Evolutionary conservation across 2,113 vertebrate species (phyloP).

Genomic region (Gracilinanus agilis): DNA sequence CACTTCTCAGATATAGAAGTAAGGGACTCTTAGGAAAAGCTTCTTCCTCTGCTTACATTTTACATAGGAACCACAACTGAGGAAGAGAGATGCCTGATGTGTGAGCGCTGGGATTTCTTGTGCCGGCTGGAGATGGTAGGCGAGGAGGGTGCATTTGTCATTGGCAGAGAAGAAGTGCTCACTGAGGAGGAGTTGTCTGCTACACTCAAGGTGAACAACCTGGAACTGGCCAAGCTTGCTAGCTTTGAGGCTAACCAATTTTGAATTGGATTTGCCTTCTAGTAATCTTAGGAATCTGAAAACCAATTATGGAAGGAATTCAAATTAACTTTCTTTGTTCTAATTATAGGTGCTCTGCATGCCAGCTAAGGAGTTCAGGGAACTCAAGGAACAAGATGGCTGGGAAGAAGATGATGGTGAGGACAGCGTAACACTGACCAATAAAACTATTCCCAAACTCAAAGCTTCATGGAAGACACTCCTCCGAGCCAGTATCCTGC

Average conservation of each 20-base stretch:
- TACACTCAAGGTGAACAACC: slow-evolving; percentile 89
- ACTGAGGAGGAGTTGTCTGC: slow-evolving; percentile 91
- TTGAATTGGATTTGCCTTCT: neutral
- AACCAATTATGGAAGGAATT: neutral
- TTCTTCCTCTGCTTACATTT: fast-evolving
- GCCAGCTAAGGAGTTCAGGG: slow-evolving; percentile 90
- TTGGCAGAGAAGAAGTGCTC: slow-evolving; percentile 89
- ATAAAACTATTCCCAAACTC: slow-evolving; percentile 86
- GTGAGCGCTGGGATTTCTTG: slow-evolving; percentile 90
- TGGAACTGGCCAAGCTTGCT: neutral
- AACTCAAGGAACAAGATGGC: slow-evolving; percentile 89
- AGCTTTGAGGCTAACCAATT: neutral
- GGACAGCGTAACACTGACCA: slow-evolving; percentile 83
- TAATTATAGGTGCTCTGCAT: slow-evolving; percentile 91
- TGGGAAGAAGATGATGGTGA: slow-evolving; percentile 87
- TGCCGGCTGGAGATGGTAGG: slow-evolving; percentile 88
- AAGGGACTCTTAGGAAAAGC: neutral
- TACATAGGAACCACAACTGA: slow-evolving; percentile 81
- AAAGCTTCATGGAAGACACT: slow-evolving; percentile 87
- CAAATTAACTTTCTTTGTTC: slow-evolving; percentile 4
- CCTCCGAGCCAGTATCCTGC: slow-evolving; percentile 83
- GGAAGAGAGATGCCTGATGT: slow-evolving; percentile 81
- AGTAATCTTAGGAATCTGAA: neutral
- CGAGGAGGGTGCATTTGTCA: slow-evolving; percentile 91
- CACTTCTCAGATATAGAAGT: neutral